A percentile compares a stretch with the other conserved stretches of the same genome.
Evolutionary conservation across 2,113 vertebrate species (phyloP).

Genomic region (Heterochromis multidens): DNA sequence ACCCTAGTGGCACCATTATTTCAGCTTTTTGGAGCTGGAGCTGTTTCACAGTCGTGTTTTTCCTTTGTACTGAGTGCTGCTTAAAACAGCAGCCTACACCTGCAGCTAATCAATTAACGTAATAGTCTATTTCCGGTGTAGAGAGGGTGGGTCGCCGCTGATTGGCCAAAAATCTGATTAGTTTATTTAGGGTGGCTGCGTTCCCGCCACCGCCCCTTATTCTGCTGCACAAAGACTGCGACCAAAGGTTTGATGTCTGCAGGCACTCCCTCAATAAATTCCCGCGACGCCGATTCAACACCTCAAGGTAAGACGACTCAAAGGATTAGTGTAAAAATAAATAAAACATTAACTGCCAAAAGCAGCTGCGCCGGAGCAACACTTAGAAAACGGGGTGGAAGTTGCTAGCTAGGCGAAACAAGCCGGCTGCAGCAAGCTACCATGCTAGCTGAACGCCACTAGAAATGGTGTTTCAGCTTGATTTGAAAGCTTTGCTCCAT

Average conservation of each 20-base stretch:
- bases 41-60: background rate
- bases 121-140: conserved; percentile 6
- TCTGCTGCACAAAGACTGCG: background rate
- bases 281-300: conserved; percentile 24
- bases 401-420: background rate
- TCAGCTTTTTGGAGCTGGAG: background rate
- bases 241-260: conserved; percentile 37
- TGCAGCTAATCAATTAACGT: conserved; percentile 36
- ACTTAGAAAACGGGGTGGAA: background rate
- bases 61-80: too few relatives aligned
- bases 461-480: background rate
- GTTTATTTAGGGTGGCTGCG: conserved; percentile 51
- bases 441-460: background rate
- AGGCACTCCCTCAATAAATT: conserved; percentile 41
- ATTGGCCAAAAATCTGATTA: conserved; percentile 60
- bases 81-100: conserved; percentile 13
- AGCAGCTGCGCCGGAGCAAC: background rate
- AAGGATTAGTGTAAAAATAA: background rate
- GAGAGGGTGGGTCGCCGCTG: background rate
- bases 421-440: background rate
- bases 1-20: background rate
- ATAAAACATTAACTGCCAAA: background rate
- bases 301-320: conserved; percentile 54
- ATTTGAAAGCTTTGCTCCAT: background rate
- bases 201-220: conserved; percentile 50